A percentile compares a stretch with the other conserved stretches of the same genome.
These are phyloP conservation scores for Epinephelus cyanopodus DNA, from an alignment of 2,113 vertebrate genomes.

Conservation along the genomic window DNA sequence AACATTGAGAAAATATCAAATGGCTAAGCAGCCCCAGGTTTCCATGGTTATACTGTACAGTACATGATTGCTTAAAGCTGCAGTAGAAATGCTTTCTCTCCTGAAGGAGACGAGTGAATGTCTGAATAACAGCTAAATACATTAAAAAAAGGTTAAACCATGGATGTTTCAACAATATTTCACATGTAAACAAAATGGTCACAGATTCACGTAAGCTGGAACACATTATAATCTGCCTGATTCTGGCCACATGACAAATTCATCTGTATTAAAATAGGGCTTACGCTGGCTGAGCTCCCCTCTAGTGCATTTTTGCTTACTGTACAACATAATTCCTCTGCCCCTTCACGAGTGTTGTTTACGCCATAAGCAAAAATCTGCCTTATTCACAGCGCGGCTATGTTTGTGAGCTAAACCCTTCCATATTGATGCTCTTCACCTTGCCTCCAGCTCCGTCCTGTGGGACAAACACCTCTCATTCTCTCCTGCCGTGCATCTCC, in stretches of 20 bases:
- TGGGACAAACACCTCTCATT: slow-evolving; percentile 59
- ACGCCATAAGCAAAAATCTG: slow-evolving; percentile 39
- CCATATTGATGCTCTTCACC: slow-evolving; percentile 57
- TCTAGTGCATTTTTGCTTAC: slow-evolving; percentile 3
- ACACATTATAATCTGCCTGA: neutral
- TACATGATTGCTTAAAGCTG: slow-evolving; percentile 29
- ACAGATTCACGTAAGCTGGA: neutral
- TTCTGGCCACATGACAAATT: slow-evolving; percentile 24
- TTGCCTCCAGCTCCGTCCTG: slow-evolving; percentile 63
- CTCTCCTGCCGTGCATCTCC: slow-evolving; percentile 49
- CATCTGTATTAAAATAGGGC: slow-evolving; percentile 26
- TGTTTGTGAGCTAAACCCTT: slow-evolving; percentile 10
- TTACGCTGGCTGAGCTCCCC: slow-evolving; percentile 30
- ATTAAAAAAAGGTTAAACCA: too few species aligned
- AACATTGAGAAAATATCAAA: slow-evolving; percentile 63
- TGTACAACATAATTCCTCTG: slow-evolving; percentile 29
- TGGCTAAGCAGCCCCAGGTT: slow-evolving; percentile 68
- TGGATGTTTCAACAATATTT: slow-evolving; percentile 22
- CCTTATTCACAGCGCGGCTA: slow-evolving; percentile 20
- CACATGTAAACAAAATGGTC: neutral
- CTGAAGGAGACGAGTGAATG: slow-evolving; percentile 2
- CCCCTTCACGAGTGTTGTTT: slow-evolving; percentile 38
- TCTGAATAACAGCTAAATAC: slow-evolving; percentile 13
- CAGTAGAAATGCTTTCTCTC: neutral
- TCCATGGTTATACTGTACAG: slow-evolving; percentile 30